These are phyloP conservation scores for Saccostrea cuccullata DNA, from an alignment of 1,140 invertebrate species.

Conservation along the genomic window DNA sequence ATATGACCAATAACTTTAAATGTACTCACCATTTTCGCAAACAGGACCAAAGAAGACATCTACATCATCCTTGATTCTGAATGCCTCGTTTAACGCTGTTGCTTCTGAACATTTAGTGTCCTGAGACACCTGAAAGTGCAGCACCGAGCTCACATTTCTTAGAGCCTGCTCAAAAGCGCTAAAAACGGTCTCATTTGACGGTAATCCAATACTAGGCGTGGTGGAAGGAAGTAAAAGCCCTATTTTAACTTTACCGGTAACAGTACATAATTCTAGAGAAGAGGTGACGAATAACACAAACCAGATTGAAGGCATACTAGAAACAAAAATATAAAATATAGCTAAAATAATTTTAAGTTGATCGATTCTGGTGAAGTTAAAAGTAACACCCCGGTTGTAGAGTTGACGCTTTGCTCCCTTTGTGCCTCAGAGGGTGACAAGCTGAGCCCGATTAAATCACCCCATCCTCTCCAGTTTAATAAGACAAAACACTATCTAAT, in stretches of 20 bases:
- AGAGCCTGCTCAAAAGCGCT: constrained; percentile 44
- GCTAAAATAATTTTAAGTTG: not conserved
- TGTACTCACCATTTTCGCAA: constrained; percentile 51
- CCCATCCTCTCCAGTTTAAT: not conserved
- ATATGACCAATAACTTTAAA: not conserved
- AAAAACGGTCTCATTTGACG: constrained; percentile 37
- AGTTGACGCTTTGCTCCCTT: not conserved
- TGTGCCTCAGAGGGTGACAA: constrained; percentile 1
- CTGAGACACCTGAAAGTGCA: constrained; percentile 8
- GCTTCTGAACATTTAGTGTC: constrained; percentile 42
- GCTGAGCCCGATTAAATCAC: not conserved
- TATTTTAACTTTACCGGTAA: not conserved
- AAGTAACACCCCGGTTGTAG: not conserved
- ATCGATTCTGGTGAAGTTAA: not conserved
- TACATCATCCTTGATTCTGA: constrained; percentile 39
- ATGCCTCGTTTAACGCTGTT: constrained; percentile 28
- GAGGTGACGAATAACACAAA: not conserved
- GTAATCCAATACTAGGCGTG: constrained; percentile 30
- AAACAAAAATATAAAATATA: not conserved
- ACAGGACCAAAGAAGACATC: constrained; percentile 50
- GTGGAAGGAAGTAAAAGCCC: constrained; percentile 46
- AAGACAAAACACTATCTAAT: constrained; percentile 43
- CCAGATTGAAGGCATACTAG: not conserved
- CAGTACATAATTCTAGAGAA: not conserved
- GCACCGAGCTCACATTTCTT: constrained; percentile 7